Evolutionary conservation across 2,888 invertebrate species (phyloP).

Genomic region (Subacronicta megacephala): DNA sequence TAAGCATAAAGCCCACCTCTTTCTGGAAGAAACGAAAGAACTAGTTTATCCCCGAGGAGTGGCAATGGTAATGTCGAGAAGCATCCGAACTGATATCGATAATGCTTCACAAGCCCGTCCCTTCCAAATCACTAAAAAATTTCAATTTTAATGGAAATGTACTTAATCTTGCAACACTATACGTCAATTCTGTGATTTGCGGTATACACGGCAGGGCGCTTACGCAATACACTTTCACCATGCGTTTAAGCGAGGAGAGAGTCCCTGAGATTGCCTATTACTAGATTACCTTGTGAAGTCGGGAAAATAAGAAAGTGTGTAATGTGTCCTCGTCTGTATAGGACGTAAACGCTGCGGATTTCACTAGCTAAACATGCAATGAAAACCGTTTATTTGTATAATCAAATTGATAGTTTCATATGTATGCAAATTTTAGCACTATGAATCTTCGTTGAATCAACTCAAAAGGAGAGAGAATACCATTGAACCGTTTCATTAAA

Average conservation of each 20-base stretch:
- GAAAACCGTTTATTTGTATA: slow-evolving; percentile 56
- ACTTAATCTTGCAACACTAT: slow-evolving; percentile 49
- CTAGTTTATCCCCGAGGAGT: too few species aligned
- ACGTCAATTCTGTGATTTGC: slow-evolving; percentile 79
- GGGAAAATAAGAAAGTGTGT: slow-evolving; percentile 82
- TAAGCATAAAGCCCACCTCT: too few species aligned
- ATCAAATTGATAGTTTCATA: slow-evolving; percentile 42
- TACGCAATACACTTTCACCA: slow-evolving; percentile 86
- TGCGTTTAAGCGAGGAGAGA: slow-evolving; percentile 85
- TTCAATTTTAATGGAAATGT: slow-evolving; percentile 45
- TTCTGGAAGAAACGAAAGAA: too few species aligned
- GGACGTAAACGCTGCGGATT: slow-evolving; percentile 65
- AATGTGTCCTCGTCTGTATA: slow-evolving; percentile 69
- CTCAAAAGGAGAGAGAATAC: slow-evolving; percentile 17
- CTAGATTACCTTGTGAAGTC: slow-evolving; percentile 83
- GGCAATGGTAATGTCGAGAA: too few species aligned
- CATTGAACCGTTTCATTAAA: slow-evolving; percentile 24
- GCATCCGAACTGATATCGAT: too few species aligned
- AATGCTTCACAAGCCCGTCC: background rate
- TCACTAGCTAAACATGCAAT: slow-evolving; percentile 64
- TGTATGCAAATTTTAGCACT: slow-evolving; percentile 34
- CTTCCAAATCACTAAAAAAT: slow-evolving; percentile 41
- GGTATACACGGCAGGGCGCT: slow-evolving; percentile 77
- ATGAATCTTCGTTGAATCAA: slow-evolving; percentile 32
- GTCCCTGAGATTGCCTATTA: slow-evolving; percentile 85